Evolutionary conservation across 2,797 vertebrate species (phyloP).

Genomic region (Sebastes diploproa): DNA sequence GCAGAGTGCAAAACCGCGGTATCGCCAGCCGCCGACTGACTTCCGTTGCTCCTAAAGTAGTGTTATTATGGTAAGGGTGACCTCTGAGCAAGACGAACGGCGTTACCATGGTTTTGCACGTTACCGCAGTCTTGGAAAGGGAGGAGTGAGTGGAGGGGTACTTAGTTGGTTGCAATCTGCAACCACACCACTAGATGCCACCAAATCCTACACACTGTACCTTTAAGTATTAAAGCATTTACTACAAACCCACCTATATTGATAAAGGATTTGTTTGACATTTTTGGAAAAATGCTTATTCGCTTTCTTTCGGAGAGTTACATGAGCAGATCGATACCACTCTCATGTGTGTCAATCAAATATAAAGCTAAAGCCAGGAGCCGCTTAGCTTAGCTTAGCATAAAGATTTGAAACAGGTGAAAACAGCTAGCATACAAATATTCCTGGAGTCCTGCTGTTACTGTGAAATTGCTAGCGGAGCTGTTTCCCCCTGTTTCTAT

Average conservation of each 20-base stretch:
- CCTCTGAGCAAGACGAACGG: too few species aligned
- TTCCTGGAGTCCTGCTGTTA: neutral
- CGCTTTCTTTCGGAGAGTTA: neutral
- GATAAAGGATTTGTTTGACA: neutral
- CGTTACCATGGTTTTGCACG: too few species aligned
- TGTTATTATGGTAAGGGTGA: too few species aligned
- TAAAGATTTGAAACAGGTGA: neutral
- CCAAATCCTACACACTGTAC: too few species aligned
- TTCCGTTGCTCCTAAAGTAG: too few species aligned
- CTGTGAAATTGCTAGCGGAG: neutral
- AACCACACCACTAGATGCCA: too few species aligned
- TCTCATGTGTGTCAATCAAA: too few species aligned
- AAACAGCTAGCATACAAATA: neutral
- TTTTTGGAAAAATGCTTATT: neutral
- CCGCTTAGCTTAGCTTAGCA: neutral
- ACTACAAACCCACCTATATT: neutral
- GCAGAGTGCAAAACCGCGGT: too few species aligned
- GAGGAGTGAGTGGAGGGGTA: too few species aligned
- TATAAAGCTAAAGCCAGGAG: too few species aligned
- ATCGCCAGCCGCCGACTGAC: rapidly evolving
- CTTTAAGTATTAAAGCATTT: neutral
- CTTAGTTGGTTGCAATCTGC: too few species aligned
- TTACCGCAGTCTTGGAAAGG: too few species aligned
- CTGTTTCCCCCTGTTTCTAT: neutral
- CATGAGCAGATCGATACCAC: neutral